These are phyloP conservation scores for Catostomus latipinnis DNA, from an alignment of 2,797 vertebrate species.

Conservation along the genomic window DNA sequence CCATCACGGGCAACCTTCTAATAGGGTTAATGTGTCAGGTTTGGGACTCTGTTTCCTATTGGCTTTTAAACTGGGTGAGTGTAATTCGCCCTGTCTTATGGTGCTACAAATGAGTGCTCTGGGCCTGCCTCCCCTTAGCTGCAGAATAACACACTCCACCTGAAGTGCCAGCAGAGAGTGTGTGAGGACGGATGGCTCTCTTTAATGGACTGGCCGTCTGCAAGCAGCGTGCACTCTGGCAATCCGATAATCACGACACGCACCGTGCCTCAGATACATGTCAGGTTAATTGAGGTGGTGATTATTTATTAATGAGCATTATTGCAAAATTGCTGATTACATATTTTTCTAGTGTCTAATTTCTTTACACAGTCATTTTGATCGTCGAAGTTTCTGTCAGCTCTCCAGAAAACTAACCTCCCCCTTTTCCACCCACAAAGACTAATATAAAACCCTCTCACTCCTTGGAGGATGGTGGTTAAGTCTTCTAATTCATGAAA, in stretches of 20 bases:
- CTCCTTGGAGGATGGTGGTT: conserved; percentile 49
- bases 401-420: conserved; percentile 44
- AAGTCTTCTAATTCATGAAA: conserved; percentile 43
- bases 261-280: conserved; percentile 44
- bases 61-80: conserved; percentile 42
- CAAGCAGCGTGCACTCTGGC: background rate
- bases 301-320: conserved; percentile 65
- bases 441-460: conserved; percentile 52
- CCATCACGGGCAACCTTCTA: no score
- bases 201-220: conserved; percentile 51
- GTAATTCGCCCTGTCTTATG: conserved; percentile 61
- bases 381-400: conserved; percentile 51
- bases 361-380: conserved; percentile 62
- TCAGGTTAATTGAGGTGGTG: conserved; percentile 58
- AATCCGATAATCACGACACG: conserved; percentile 36
- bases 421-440: conserved; percentile 37
- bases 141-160: conserved; percentile 61
- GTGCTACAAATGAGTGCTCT: conserved; percentile 59
- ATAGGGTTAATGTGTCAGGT: conserved; percentile 58
- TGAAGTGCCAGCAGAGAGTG: conserved; percentile 43
- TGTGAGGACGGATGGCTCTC: conserved; percentile 56
- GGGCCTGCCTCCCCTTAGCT: conserved; percentile 54
- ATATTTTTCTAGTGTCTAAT: conserved; percentile 61
- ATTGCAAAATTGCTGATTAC: conserved; percentile 64
- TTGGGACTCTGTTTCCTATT: conserved; percentile 40